Evolutionary conservation across 2,113 vertebrate species (phyloP), one percentile per base, ranked within the genome.

Genomic region (Vicugna pacos): DNA sequence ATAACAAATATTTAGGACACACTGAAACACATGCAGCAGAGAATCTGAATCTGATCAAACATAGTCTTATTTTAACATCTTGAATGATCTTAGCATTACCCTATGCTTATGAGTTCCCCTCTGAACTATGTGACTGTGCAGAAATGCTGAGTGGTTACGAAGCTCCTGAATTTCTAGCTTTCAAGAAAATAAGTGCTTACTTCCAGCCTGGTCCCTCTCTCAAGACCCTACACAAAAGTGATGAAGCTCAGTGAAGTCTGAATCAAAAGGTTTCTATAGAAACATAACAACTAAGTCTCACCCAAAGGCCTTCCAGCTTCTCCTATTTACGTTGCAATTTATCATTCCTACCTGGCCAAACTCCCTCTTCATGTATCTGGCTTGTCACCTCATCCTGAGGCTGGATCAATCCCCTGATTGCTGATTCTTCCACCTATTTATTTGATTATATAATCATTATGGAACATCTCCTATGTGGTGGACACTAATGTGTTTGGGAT

Each of bases 41-140:
- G 26, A 93, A 77, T 54, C 50, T 80, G 13, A 94, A 81, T 80
- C 73, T 86, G 26, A 72, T 60, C 52, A 65, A n/a, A 7, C 5
- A 88, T 12, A 73, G 42, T 81, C 26, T 81, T 96, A 32, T 89
- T 90, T 92, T 81, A 90, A 54, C n/a, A 82, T 65, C n/a, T 84
- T 38, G 48, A 48, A 95, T 70, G 58, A 75, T 76, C 60, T 92
- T 48, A 77, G 58, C 32, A 89, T 58, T 60, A 92, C 46, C 30
- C 1, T 60, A 72, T 54, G n/a, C 20, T 67, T 80, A 30, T n/a
- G 22, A 87, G n/a, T 80, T 91, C 69, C 1, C 6, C 24, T 30
- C 26, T 84, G 5, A 92, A 84, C 24, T 87, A 6, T 80, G 93
- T 80, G 93, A 87, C 32, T 76, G 6, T 92, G 30, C 3, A 90